Evolutionary conservation across 1,140 invertebrate species (phyloP).

Genomic region (Orussus abietinus): DNA sequence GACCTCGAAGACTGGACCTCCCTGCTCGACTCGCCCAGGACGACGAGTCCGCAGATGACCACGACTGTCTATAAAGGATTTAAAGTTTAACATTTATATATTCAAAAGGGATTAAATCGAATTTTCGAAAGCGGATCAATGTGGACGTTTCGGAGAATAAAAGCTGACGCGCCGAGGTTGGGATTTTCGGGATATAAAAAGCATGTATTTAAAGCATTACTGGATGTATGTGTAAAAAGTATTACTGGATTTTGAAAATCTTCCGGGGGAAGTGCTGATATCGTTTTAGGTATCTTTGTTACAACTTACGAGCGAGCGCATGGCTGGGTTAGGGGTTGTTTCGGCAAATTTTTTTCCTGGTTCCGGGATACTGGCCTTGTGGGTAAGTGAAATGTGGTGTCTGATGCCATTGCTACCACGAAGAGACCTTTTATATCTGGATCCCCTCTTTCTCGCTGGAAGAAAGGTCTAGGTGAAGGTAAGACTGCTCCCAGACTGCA

Average conservation of each 20-base stretch:
- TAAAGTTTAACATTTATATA: too few relatives aligned
- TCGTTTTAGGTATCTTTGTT: neutral
- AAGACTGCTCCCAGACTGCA: constrained; percentile 27
- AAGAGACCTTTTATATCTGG: constrained; percentile 51
- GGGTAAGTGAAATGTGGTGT: constrained; percentile 40
- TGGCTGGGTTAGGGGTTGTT: constrained; percentile 22
- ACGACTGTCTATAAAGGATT: constrained; percentile 38
- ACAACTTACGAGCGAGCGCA: constrained; percentile 41
- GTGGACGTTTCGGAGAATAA: too few relatives aligned
- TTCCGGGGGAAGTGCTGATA: neutral
- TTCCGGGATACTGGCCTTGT: too few relatives aligned
- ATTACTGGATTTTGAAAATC: too few relatives aligned
- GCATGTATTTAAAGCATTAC: too few relatives aligned
- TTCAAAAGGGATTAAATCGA: too few relatives aligned
- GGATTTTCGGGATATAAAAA: too few relatives aligned
- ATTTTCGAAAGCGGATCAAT: too few relatives aligned
- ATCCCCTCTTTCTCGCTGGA: constrained; percentile 48
- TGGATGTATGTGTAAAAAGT: too few relatives aligned
- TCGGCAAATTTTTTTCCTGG: neutral
- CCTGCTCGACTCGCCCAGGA: constrained; percentile 25
- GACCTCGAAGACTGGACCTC: too few relatives aligned
- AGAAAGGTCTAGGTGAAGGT: constrained; percentile 57
- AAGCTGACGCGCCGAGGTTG: too few relatives aligned
- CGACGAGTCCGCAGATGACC: constrained; percentile 23
- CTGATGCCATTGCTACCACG: constrained; percentile 46